A percentile compares a stretch with the other conserved stretches of the same genome.
These are phyloP conservation scores for Equus przewalskii DNA, from an alignment of 2,113 vertebrate genomes.

Conservation along the genomic window DNA sequence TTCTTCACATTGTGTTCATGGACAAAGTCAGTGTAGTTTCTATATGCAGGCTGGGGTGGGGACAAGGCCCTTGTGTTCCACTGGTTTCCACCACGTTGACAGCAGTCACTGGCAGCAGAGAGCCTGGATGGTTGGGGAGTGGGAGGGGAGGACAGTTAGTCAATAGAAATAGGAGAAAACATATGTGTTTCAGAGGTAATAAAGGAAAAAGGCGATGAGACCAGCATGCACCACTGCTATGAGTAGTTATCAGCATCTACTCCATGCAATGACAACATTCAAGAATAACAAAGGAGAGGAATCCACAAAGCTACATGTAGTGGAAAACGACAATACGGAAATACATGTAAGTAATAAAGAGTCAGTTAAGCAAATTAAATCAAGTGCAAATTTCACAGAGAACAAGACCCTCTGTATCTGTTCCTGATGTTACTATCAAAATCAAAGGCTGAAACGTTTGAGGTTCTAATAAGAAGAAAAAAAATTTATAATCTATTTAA, in stretches of 20 bases:
- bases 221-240: conserved; percentile 47
- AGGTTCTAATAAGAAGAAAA: conserved; percentile 2
- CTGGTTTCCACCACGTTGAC: conserved; percentile 85
- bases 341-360: neutral
- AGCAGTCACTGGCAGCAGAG: conserved; percentile 84
- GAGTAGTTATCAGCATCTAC: conserved; percentile 47
- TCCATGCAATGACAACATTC: conserved; percentile 44
- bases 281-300: conserved; percentile 23
- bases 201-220: neutral
- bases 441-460: conserved; percentile 41
- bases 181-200: conserved; percentile 55
- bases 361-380: conserved; percentile 47
- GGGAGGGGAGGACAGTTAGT: conserved; percentile 89
- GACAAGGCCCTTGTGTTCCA: conserved; percentile 86
- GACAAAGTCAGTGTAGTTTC: conserved; percentile 83
- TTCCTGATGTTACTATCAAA: conserved; percentile 47
- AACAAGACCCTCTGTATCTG: conserved; percentile 57
- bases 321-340: neutral
- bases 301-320: neutral
- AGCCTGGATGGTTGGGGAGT: conserved; percentile 89
- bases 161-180: conserved; percentile 14
- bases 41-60: conserved; percentile 82
- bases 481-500: conserved; percentile 12
- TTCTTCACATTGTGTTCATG: conserved; percentile 87
- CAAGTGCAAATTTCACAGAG: neutral